A percentile compares a stretch with the other conserved stretches of the same genome.
phyloP scores from a whole-genome alignment of 2,888 invertebrate genomes.

The Chaitophorus viminalis region DNA sequence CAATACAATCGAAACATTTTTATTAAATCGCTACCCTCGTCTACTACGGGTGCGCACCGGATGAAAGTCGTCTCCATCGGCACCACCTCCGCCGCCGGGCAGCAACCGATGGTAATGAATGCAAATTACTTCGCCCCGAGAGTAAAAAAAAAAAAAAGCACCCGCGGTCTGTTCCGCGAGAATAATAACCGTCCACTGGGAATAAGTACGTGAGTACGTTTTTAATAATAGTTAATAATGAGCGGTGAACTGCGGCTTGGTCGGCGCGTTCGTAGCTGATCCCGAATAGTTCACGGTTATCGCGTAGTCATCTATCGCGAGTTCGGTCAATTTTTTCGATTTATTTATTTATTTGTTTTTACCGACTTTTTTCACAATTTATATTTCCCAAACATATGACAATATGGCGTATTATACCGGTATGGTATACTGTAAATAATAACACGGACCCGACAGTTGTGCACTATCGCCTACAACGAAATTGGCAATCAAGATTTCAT shows the following conservation, averaged over 20 bases:
- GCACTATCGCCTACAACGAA: no score
- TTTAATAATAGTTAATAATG: background rate
- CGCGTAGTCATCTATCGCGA: no score
- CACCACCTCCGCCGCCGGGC: background rate
- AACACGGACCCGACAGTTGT: no score
- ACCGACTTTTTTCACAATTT: no score
- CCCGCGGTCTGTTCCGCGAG: background rate
- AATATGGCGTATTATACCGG: no score
- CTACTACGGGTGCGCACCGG: background rate
- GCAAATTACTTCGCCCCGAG: constrained; percentile 2
- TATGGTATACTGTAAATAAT: no score
- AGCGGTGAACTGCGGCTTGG: background rate
- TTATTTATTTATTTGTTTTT: no score
- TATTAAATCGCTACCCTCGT: background rate
- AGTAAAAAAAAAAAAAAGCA: background rate
- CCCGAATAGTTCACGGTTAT: no score
- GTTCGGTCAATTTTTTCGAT: no score
- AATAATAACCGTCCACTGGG: background rate
- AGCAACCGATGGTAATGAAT: constrained; percentile 24
- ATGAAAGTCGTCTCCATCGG: background rate
- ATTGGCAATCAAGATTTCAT: no score
- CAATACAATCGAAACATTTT: background rate
- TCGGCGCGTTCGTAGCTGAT: no score
- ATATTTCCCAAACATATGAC: no score
- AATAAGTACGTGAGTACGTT: background rate